Evolutionary conservation across 2,113 vertebrate species (phyloP).

Genomic region (Rhinoptilus africanus): DNA sequence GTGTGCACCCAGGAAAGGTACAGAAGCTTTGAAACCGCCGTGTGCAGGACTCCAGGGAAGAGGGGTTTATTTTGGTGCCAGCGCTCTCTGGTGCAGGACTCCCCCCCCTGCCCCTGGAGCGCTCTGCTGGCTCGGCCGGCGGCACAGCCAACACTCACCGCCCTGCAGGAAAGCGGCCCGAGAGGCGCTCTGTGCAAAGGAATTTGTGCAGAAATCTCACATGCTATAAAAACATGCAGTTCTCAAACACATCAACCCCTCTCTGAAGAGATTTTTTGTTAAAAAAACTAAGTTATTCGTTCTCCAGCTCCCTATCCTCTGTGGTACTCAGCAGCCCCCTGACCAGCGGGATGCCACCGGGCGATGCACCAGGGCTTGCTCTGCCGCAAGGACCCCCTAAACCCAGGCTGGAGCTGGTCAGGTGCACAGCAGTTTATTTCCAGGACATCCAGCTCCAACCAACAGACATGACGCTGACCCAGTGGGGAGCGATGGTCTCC

Average conservation of each 20-base stretch:
- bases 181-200: background rate
- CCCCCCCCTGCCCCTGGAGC: no score
- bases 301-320: background rate
- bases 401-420: fast-evolving
- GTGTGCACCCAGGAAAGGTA: background rate
- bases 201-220: background rate
- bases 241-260: background rate
- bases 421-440: background rate
- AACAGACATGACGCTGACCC: background rate
- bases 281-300: background rate
- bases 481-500: background rate
- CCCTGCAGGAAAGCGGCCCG: background rate
- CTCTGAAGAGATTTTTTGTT: background rate
- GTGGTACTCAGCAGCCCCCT: background rate
- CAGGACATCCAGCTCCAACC: background rate
- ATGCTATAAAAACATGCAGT: background rate
- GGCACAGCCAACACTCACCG: fast-evolving
- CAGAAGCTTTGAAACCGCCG: background rate
- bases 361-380: fast-evolving
- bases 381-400: background rate
- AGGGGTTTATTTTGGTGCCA: background rate
- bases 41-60: background rate
- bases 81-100: fast-evolving
- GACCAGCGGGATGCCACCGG: fast-evolving
- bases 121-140: fast-evolving